Evolutionary conservation across 2,797 vertebrate species (phyloP).

Genomic region (Dipus sagitta): DNA sequence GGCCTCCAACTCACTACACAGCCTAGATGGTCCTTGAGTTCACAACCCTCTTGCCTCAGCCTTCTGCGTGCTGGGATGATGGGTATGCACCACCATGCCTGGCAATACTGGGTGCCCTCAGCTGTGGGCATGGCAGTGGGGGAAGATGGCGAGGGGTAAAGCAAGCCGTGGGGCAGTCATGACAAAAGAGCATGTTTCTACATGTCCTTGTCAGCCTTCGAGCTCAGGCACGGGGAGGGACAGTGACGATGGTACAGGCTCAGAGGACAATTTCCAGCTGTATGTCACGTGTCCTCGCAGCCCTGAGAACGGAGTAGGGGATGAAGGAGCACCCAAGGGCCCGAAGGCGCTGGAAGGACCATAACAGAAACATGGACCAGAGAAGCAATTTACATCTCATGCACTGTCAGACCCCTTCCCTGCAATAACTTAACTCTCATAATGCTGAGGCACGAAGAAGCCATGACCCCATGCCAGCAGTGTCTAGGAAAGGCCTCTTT

Average conservation of each 20-base stretch:
- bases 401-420: background rate
- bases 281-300: background rate
- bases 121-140: background rate
- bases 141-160: background rate
- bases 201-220: background rate
- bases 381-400: background rate
- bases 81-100: background rate
- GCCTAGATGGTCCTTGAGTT: background rate
- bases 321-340: background rate
- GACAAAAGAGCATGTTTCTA: background rate
- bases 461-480: background rate
- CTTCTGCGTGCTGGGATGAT: background rate
- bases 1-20: too few relatives aligned
- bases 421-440: background rate
- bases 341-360: background rate
- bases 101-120: background rate
- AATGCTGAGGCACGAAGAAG: background rate
- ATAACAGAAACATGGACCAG: background rate
- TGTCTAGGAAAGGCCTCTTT: background rate
- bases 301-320: background rate
- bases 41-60: background rate
- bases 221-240: background rate
- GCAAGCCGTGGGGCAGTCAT: background rate
- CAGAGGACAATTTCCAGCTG: background rate
- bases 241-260: background rate